phyloP scores from a whole-genome alignment of 2,888 invertebrate genomes.

The Nemurella pictetii region DNA sequence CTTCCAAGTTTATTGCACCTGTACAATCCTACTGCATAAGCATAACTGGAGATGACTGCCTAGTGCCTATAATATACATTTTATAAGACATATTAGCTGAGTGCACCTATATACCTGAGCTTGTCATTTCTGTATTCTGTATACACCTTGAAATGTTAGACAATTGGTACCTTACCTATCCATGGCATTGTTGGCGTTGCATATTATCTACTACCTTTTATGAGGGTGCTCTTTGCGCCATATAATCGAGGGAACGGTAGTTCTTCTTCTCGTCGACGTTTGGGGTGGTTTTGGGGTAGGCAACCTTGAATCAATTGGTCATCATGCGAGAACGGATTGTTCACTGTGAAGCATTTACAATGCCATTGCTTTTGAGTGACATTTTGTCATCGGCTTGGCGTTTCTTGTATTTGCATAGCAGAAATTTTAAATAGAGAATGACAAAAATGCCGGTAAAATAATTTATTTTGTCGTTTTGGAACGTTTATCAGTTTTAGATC shows the following conservation, averaged over 20 bases:
- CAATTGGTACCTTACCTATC: conserved; percentile 2
- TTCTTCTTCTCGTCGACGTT: neutral
- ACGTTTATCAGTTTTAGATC: too few relatives aligned
- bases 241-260: neutral
- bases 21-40: neutral
- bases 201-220: neutral
- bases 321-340: neutral
- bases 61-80: neutral
- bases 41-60: neutral
- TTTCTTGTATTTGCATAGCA: too few relatives aligned
- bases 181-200: neutral
- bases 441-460: too few relatives aligned
- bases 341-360: neutral
- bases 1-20: neutral
- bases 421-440: too few relatives aligned
- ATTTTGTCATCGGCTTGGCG: too few relatives aligned
- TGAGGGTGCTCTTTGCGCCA: neutral
- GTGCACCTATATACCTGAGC: conserved; percentile 14
- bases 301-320: neutral
- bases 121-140: neutral
- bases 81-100: neutral
- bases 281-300: neutral
- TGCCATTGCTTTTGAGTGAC: neutral
- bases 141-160: neutral
- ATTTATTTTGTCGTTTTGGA: too few relatives aligned